These are phyloP conservation scores for Sander vitreus DNA, from an alignment of 2,113 vertebrate genomes.

Conservation along the genomic window DNA sequence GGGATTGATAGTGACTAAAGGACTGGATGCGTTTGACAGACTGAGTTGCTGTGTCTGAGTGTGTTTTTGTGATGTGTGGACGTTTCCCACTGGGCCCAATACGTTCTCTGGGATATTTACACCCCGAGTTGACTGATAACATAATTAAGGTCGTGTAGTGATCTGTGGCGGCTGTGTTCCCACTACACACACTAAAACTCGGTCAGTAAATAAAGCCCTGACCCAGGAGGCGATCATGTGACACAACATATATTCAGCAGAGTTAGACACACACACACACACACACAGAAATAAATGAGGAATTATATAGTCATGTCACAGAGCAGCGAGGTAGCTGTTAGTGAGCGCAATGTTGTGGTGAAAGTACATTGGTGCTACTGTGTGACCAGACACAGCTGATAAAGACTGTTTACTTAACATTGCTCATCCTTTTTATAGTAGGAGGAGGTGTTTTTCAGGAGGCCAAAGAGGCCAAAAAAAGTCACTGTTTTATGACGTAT, in stretches of 20 bases:
- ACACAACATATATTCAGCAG: constrained; percentile 67
- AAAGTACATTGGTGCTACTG: constrained; percentile 3
- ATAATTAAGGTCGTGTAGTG: constrained; percentile 79
- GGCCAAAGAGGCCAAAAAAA: not conserved
- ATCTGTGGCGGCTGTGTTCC: constrained; percentile 69
- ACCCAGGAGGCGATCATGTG: constrained; percentile 58
- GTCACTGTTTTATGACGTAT: constrained; percentile 11
- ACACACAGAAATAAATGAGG: constrained; percentile 40
- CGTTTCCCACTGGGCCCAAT: constrained; percentile 58
- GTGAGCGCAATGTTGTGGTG: not conserved
- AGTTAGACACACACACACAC: constrained; percentile 5
- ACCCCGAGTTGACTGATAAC: constrained; percentile 77
- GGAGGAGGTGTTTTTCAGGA: not conserved
- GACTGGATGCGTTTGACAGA: constrained; percentile 48
- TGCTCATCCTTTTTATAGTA: constrained; percentile 1
- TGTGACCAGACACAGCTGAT: constrained; percentile 25
- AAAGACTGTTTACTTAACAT: constrained; percentile 4
- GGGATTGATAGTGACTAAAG: constrained; percentile 70
- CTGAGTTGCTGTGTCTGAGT: constrained; percentile 34
- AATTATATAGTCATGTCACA: constrained; percentile 52
- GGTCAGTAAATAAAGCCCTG: constrained; percentile 70
- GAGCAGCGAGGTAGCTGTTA: constrained; percentile 32
- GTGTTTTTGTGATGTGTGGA: constrained; percentile 41
- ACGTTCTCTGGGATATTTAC: constrained; percentile 78
- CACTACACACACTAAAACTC: constrained; percentile 52